Conservation (phyloP, 2,797 vertebrate genomes). For the Scarus forsteni region DNA sequence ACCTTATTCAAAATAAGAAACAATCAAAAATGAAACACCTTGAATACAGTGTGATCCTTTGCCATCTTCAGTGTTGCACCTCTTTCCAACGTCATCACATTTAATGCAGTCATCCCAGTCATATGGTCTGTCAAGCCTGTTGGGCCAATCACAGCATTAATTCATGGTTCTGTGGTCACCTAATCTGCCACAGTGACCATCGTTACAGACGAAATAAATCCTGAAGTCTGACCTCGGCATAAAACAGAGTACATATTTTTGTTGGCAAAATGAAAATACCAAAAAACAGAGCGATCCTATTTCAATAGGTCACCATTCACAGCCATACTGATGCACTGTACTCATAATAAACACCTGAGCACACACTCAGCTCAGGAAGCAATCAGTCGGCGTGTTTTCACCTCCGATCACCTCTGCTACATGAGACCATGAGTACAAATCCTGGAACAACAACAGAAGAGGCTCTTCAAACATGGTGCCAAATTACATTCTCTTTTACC, state of each 20-base stretch:
- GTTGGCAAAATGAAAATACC: conserved; percentile 24
- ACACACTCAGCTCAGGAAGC: conserved; percentile 33
- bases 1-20: too few species aligned
- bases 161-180: too few species aligned
- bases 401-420: conserved; percentile 44
- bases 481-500: conserved; percentile 64
- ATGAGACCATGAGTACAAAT: conserved; percentile 59
- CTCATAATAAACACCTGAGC: conserved; percentile 55
- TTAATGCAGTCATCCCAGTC: too few species aligned
- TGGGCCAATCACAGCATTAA: too few species aligned
- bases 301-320: conserved; percentile 32
- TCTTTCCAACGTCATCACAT: too few species aligned
- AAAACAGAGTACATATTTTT: conserved; percentile 12
- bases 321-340: conserved; percentile 22
- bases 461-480: conserved; percentile 68
- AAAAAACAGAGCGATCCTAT: conserved; percentile 19
- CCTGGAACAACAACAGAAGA: conserved; percentile 66
- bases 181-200: too few species aligned
- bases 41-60: too few species aligned
- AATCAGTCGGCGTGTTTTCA: conserved; percentile 38
- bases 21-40: too few species aligned
- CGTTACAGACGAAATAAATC: too few species aligned
- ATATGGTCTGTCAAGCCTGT: too few species aligned
- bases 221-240: too few species aligned
- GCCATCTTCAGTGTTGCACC: too few species aligned